phyloP scores from a whole-genome alignment of 2,888 invertebrate species.

The Scaeva pyrastri region DNA sequence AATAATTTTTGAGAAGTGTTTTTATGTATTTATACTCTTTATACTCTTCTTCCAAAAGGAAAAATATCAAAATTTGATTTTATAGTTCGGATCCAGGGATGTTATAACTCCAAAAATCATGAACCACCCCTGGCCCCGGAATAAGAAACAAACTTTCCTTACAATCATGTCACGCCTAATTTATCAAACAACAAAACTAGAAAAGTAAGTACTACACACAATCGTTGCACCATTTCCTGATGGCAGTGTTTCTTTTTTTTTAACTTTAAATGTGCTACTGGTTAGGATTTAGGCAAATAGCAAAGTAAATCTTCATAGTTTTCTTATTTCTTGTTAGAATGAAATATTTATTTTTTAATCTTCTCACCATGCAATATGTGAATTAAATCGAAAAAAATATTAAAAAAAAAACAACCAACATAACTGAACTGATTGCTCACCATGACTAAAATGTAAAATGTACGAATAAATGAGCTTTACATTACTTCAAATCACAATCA shows the following conservation, averaged over 20 bases:
- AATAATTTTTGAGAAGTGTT: too few species aligned
- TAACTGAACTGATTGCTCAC: conserved; percentile 30
- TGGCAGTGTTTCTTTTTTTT: background rate
- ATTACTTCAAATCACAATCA: conserved; percentile 60
- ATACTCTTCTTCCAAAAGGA: too few species aligned
- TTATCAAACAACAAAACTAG: conserved; percentile 35
- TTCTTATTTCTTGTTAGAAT: background rate
- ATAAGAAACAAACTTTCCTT: conserved; percentile 2
- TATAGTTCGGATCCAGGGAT: too few species aligned
- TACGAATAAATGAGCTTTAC: conserved; percentile 10
- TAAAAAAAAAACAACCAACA: background rate
- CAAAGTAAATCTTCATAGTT: background rate
- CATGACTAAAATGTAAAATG: background rate
- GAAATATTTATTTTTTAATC: conserved; percentile 31
- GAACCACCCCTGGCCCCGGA: conserved; percentile 19
- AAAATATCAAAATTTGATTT: too few species aligned
- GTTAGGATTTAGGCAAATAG: background rate
- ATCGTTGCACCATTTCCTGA: conserved; percentile 29
- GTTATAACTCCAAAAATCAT: too few species aligned
- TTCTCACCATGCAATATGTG: conserved; percentile 57
- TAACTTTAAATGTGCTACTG: conserved; percentile 18
- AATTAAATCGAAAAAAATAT: conserved; percentile 43
- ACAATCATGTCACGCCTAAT: conserved; percentile 37
- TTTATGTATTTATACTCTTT: too few species aligned
- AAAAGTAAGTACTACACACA: background rate